phyloP scores from a whole-genome alignment of 2,113 vertebrate species.

The Chauna torquata region DNA sequence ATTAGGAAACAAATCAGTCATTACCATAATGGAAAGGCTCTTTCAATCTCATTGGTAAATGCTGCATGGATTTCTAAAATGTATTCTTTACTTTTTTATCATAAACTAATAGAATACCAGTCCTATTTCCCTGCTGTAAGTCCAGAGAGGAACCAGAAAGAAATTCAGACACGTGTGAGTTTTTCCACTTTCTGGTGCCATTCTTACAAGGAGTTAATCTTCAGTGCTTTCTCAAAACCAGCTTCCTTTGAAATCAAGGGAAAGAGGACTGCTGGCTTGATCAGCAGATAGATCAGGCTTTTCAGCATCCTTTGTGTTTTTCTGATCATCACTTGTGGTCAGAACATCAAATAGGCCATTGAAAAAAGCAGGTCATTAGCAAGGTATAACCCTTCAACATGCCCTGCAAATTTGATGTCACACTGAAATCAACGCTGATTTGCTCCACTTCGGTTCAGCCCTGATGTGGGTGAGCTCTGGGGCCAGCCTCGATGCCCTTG shows the following conservation, averaged over 20 bases:
- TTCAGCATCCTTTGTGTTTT: not conserved
- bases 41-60: not conserved
- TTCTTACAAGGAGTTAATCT: not conserved
- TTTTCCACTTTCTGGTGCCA: not conserved
- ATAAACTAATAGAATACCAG: not conserved
- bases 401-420: not conserved
- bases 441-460: not conserved
- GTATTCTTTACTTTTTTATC: not conserved
- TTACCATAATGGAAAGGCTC: conserved; percentile 8
- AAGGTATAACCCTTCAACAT: not conserved
- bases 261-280: not conserved
- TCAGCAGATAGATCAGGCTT: not conserved
- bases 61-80: not conserved
- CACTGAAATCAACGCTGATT: not conserved
- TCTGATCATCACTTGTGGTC: not conserved
- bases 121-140: not conserved
- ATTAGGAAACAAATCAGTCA: conserved; percentile 14
- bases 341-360: not conserved
- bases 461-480: not conserved
- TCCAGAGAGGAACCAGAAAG: not conserved
- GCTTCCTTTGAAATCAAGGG: not conserved
- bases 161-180: not conserved
- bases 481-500: not conserved
- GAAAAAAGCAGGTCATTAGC: not conserved
- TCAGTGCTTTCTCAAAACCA: not conserved